Conservation (phyloP, 2,113 vertebrate genomes). For the Vidua chalybeata region DNA sequence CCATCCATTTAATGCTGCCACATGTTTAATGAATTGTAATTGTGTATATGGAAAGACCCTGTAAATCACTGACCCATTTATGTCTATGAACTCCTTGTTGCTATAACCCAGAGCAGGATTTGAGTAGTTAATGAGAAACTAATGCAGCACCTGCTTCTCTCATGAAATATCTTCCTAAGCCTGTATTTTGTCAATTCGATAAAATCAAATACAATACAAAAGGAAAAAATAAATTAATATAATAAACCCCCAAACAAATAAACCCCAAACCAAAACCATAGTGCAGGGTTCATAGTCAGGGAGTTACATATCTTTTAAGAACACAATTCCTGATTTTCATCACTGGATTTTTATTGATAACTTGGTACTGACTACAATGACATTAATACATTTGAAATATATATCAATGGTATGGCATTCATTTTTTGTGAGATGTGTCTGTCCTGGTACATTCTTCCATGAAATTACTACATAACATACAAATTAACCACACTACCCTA, state of each 20-base stretch:
- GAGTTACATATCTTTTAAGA: not conserved
- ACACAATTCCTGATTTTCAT: not conserved
- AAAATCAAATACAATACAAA: conserved; percentile 42
- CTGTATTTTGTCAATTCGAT: conserved; percentile 39
- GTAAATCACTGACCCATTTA: conserved; percentile 60
- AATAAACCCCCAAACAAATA: not conserved
- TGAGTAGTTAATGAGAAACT: conserved; percentile 73
- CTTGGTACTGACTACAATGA: conserved; percentile 21
- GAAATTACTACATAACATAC: conserved; percentile 84
- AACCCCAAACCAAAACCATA: not conserved
- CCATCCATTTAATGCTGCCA: conserved; percentile 38
- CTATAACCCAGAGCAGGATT: conserved; percentile 68
- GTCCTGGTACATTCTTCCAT: conserved; percentile 77
- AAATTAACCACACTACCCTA: conserved; percentile 94
- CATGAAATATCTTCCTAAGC: conserved; percentile 50
- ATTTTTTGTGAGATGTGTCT: conserved; percentile 69
- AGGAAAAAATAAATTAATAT: not conserved
- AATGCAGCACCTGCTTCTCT: conserved; percentile 71
- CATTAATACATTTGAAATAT: conserved; percentile 47
- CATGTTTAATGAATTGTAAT: conserved; percentile 68
- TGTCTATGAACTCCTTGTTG: conserved; percentile 56
- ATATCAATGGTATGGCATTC: conserved; percentile 53
- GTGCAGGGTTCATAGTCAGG: not conserved
- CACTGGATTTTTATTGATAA: conserved; percentile 28
- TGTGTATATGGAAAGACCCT: conserved; percentile 54